These are phyloP conservation scores for Onthophagus taurus DNA, from an alignment of 1,140 invertebrate species.

Conservation along the genomic window DNA sequence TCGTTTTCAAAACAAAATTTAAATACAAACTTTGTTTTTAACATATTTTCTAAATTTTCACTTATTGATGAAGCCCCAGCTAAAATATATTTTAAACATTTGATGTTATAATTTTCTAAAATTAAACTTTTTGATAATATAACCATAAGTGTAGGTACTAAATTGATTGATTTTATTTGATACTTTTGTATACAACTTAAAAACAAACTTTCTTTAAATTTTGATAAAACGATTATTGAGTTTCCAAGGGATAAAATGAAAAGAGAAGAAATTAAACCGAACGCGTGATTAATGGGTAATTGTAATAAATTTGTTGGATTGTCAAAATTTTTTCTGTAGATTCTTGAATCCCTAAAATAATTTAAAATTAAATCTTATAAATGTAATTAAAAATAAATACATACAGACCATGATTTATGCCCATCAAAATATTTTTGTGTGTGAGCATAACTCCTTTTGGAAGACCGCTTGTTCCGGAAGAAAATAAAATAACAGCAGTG, in stretches of 20 bases:
- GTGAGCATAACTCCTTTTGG: constrained; percentile 72
- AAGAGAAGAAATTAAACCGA: not conserved
- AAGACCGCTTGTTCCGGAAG: constrained; percentile 60
- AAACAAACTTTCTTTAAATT: constrained; percentile 10
- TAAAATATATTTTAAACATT: constrained; percentile 2
- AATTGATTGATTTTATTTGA: not conserved
- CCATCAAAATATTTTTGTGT: constrained; percentile 42
- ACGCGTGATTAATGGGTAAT: constrained; percentile 8
- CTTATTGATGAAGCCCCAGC: constrained; percentile 7
- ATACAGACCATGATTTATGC: not conserved
- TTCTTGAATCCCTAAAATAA: too few species aligned
- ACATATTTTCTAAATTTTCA: too few species aligned
- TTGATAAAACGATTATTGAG: not conserved
- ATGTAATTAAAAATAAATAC: not conserved
- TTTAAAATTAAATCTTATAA: not conserved
- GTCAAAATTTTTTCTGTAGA: too few species aligned
- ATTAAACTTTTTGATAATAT: constrained; percentile 11
- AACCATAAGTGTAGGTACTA: constrained; percentile 9
- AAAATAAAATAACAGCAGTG: constrained; percentile 39
- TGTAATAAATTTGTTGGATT: not conserved
- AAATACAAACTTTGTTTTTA: too few species aligned
- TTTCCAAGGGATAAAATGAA: not conserved
- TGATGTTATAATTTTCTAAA: constrained; percentile 10
- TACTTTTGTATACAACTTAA: constrained; percentile 12
- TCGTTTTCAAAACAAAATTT: too few species aligned